Evolutionary conservation across 2,797 vertebrate genomes (phyloP), one percentile per base, ranked within the genome.

Genomic region (Meriones psammophilus): DNA sequence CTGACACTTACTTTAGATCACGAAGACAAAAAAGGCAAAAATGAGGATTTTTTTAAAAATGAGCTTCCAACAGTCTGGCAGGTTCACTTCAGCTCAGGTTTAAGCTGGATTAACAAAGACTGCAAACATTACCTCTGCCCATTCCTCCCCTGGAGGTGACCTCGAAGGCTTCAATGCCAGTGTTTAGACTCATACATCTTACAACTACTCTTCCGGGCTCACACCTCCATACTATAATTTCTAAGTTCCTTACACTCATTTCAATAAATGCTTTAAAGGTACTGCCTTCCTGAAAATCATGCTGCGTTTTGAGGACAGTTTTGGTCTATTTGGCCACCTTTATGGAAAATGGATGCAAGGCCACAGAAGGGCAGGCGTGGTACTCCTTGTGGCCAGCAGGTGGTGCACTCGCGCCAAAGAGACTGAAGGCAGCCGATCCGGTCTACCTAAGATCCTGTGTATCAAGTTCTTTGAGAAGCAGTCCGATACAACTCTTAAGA

Each of bases 331-430:
- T 26, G 80, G 60, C 58, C 8, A 30, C 12, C 74, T 87, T 64
- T 76, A 85, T 36, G 2, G 58, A 6, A 78, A 92, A 83, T 18
- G 5, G n/a, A 33, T 42, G 8, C 0, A 5, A 12, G 30, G 12
- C 24, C 17, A 46, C 26, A 50, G 50, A 73, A 18, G 60, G 54
- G 24, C 33, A 62, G 42, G 24, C 13, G 12, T 68, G 20, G 28
- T 77, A 3, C 33, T 88, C n/a, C 10, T 24, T 84, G 0, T 7
- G 4, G 68, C 89, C 97, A 96, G 95, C 84, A 98, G 97, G 95
- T 95, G 97, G 88, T 0, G 77, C 1, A 30, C 96, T 71, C 62
- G 74, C 60, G 58, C 42, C 14, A 64, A 69, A 60, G 36, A 64
- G 20, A 58, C 24, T 15, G 46, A 58, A 42, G 14, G n/a, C 28